Base-by-base conservation (phyloP, 2,888 invertebrate genomes). In the Dichetophora obliterata region DNA sequence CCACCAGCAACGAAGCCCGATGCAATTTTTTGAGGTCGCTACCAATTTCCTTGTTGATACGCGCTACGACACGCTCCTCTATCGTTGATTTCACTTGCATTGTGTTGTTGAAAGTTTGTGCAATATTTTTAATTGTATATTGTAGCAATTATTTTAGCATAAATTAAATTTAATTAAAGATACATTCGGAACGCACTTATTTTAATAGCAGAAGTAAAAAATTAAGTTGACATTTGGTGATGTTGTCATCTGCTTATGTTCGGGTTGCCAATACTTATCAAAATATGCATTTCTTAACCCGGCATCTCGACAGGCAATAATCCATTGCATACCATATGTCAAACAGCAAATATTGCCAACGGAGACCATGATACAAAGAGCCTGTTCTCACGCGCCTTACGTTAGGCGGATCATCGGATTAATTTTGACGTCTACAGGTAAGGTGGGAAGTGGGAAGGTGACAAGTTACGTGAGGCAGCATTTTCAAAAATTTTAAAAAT, bases 11-110 rank as follows among this genome's bases (percentile, higher is more conserved):
- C 37, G 88, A 86, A 78, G 92, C 91, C 80, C 91, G 91, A 75
- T 90, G 88, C 19, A 92, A 86, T 81, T 91, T 91, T 75, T 90
- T 89, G 74, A 92, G 88, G 84, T 91, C 90, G 14, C 88, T 89
- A 27, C 92, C 92, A 65, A 92, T 89, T 83, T 91, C 90, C 43
- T 88, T 85, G 81, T 92, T 92, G 27, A 93, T 88, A 79, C 90
- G 90, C 61, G 89, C 84, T 59, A 91, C 89, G 24, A 92, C 89
- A 79, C 87, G 84, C 63, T 85, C 80, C 76, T 89, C 86, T 76
- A 86, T 82, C 75, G 81, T 84, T 22, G 82, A 81, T 81, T 87
- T 84, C 59, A 78, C 79, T 59, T 82, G 81, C 84, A 84, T 84
- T 34, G 3, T 50, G 43, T 9, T 61, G 4, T 6, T 16, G 3